Percentiles rank a stretch among this genome's conserved stretches.
Evolutionary conservation across 2,888 invertebrate genomes (phyloP).

Genomic region (Tiliacea aurago): DNA sequence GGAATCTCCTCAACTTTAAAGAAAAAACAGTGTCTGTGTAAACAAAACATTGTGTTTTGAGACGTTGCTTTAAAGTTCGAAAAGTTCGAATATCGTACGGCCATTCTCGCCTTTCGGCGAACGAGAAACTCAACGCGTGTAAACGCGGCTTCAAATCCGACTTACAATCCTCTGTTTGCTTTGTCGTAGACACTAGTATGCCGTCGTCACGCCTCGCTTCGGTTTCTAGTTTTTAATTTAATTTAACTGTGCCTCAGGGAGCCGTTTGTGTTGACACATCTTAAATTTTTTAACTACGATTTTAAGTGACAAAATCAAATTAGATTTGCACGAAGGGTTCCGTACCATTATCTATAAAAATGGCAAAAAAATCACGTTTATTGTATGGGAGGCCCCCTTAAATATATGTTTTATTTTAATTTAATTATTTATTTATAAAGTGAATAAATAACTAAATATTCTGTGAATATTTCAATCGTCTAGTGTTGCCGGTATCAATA

Average conservation of each 20-base stretch:
- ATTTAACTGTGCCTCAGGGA: conserved; percentile 43
- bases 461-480: too few relatives aligned
- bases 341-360: too few relatives aligned
- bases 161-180: conserved; percentile 26
- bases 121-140: background rate
- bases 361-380: too few relatives aligned
- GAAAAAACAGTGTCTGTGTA: background rate
- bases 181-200: conserved; percentile 5
- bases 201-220: conserved; percentile 33
- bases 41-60: background rate
- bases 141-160: conserved; percentile 25
- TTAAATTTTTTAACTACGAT: conserved; percentile 42
- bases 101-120: background rate
- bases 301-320: conserved; percentile 25
- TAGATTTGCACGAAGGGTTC: conserved; percentile 11
- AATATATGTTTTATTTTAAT: too few relatives aligned
- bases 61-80: too few relatives aligned
- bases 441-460: too few relatives aligned
- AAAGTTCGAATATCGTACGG: background rate
- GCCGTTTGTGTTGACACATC: conserved; percentile 28
- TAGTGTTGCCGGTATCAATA: too few relatives aligned
- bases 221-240: conserved; percentile 49
- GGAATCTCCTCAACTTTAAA: background rate
- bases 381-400: too few relatives aligned
- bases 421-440: too few relatives aligned